These are phyloP conservation scores for Bothrops jararaca DNA, from an alignment of 2,113 vertebrate genomes.

Conservation along the genomic window DNA sequence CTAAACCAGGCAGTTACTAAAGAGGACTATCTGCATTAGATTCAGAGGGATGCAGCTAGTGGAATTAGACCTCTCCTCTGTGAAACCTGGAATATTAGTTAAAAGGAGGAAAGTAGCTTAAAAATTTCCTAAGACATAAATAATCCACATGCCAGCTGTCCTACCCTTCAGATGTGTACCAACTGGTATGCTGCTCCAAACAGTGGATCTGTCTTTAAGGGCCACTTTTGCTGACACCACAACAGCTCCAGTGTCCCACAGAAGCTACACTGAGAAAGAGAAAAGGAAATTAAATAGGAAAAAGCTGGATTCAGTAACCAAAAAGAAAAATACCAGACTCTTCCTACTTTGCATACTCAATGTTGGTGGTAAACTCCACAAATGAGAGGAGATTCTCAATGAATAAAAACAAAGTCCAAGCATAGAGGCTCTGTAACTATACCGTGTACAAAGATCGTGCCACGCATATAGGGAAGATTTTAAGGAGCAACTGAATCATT, in stretches of 20 bases:
- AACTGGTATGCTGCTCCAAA: slow-evolving; percentile 75
- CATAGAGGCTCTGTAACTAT: slow-evolving; percentile 8
- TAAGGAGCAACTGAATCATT: slow-evolving; percentile 42
- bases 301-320: slow-evolving; percentile 64
- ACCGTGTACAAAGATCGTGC: slow-evolving; percentile 3
- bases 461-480: slow-evolving; percentile 13
- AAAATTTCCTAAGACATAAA: slow-evolving; percentile 78
- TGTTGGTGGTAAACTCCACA: slow-evolving; percentile 31
- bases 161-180: slow-evolving; percentile 77
- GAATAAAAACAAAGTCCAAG: slow-evolving; percentile 19
- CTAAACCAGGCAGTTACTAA: neutral
- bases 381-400: slow-evolving; percentile 14
- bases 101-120: slow-evolving; percentile 62
- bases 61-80: slow-evolving; percentile 7
- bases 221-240: slow-evolving; percentile 79
- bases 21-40: neutral
- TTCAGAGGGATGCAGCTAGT: neutral
- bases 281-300: slow-evolving; percentile 76
- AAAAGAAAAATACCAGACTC: slow-evolving; percentile 33
- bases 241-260: slow-evolving; percentile 80
- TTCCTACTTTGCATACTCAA: slow-evolving; percentile 66
- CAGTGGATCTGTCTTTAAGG: slow-evolving; percentile 76
- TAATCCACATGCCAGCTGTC: slow-evolving; percentile 77
- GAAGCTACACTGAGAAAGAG: slow-evolving; percentile 79
- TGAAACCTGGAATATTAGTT: slow-evolving; percentile 38